Evolutionary conservation across 2,888 invertebrate genomes (phyloP).

Genomic region (Aphodius granarius): DNA sequence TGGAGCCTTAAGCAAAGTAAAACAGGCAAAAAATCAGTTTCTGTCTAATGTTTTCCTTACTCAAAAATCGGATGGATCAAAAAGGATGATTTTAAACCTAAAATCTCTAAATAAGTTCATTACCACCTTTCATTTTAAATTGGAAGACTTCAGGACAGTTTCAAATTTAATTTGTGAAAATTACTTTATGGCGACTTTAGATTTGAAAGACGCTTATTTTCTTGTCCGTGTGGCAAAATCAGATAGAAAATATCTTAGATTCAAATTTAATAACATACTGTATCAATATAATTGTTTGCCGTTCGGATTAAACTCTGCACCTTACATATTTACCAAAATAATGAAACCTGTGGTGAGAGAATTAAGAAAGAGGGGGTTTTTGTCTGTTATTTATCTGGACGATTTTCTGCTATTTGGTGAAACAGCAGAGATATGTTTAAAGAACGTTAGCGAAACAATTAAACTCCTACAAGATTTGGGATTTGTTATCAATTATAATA

Average conservation of each 20-base stretch:
- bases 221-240: constrained; percentile 20
- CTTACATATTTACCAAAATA: constrained; percentile 30
- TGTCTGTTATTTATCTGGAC: constrained; percentile 25
- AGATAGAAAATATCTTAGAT: constrained; percentile 23
- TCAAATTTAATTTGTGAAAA: neutral
- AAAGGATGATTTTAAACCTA: constrained; percentile 6
- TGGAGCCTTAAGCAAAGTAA: too few species aligned
- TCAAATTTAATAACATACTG: constrained; percentile 16
- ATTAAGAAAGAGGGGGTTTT: constrained; percentile 16
- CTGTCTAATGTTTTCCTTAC: neutral
- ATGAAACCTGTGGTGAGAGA: constrained; percentile 25
- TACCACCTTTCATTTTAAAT: neutral
- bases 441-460: constrained; percentile 13
- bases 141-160: constrained; percentile 6
- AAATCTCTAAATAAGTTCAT: neutral
- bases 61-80: neutral
- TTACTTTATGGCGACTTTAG: neutral
- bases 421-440: constrained; percentile 10
- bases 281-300: constrained; percentile 29
- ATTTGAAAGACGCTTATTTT: constrained; percentile 28
- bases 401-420: constrained; percentile 25
- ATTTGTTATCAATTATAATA: constrained; percentile 24
- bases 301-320: constrained; percentile 27
- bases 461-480: constrained; percentile 19
- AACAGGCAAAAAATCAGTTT: too few species aligned